phyloP scores from a whole-genome alignment of 2,888 invertebrate genomes.

The Epicampocera succincta region DNA sequence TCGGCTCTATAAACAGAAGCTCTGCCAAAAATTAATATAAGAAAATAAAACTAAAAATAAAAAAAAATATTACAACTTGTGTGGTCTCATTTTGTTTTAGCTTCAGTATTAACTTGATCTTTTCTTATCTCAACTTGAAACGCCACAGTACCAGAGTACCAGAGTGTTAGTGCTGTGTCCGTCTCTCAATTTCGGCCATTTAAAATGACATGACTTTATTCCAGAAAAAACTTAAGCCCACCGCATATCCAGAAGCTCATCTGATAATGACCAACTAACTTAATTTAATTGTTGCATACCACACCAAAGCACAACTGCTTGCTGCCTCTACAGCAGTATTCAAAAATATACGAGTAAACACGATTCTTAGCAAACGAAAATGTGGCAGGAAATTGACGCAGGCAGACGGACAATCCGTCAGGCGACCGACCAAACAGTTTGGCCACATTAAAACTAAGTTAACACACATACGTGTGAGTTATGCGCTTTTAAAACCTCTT shows the following conservation, averaged over 20 bases:
- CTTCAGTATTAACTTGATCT: slow-evolving; percentile 51
- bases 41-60: slow-evolving; percentile 19
- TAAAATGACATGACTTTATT: slow-evolving; percentile 79
- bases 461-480: slow-evolving; percentile 67
- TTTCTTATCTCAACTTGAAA: not conserved
- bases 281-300: slow-evolving; percentile 75
- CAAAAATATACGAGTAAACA: slow-evolving; percentile 8
- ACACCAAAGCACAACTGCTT: not conserved
- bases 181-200: slow-evolving; percentile 71
- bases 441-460: slow-evolving; percentile 23
- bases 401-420: not conserved
- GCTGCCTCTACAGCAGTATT: not conserved
- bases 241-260: slow-evolving; percentile 80
- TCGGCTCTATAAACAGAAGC: slow-evolving; percentile 66
- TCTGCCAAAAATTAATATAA: slow-evolving; percentile 58
- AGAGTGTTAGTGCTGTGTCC: slow-evolving; percentile 12
- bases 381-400: slow-evolving; percentile 43
- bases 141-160: slow-evolving; percentile 43
- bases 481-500: slow-evolving; percentile 65
- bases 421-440: slow-evolving; percentile 14
- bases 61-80: slow-evolving; percentile 75
- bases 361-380: slow-evolving; percentile 10
- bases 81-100: slow-evolving; percentile 72
- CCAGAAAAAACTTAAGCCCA: slow-evolving; percentile 25
- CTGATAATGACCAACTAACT: slow-evolving; percentile 80